Conservation (phyloP, 2,888 invertebrate genomes). For the Choreutis nemorana region DNA sequence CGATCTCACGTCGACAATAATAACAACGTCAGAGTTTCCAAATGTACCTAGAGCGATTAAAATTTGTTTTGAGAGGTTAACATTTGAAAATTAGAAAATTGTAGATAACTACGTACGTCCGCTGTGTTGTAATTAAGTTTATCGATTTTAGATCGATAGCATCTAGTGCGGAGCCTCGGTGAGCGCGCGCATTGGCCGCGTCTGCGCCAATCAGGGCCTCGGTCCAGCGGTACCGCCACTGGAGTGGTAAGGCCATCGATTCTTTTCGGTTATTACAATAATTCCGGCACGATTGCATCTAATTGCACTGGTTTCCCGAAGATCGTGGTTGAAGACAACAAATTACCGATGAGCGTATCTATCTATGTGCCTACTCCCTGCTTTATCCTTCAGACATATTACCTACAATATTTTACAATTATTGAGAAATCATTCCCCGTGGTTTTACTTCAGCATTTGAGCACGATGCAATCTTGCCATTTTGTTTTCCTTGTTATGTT, state of each 20-base stretch:
- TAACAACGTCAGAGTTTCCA: slow-evolving; percentile 27
- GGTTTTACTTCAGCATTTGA: too few relatives aligned
- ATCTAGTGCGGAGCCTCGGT: slow-evolving; percentile 33
- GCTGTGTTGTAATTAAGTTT: slow-evolving; percentile 49
- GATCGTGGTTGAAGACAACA: slow-evolving; percentile 38
- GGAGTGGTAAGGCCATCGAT: slow-evolving; percentile 50
- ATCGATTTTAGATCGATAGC: slow-evolving; percentile 50
- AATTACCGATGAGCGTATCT: slow-evolving; percentile 40
- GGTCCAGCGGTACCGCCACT: slow-evolving; percentile 25
- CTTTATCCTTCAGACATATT: too few relatives aligned
- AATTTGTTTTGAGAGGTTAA: slow-evolving; percentile 31
- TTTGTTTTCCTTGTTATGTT: too few relatives aligned
- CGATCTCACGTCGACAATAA: slow-evolving; percentile 32
- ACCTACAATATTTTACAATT: slow-evolving; percentile 24
- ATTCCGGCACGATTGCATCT: slow-evolving; percentile 58
- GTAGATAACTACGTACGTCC: slow-evolving; percentile 41
- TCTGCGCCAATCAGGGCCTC: slow-evolving; percentile 52
- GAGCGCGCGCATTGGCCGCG: slow-evolving; percentile 56
- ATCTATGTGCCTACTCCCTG: too few relatives aligned
- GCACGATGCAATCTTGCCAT: too few relatives aligned
- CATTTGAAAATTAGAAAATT: slow-evolving; percentile 45
- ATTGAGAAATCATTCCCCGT: slow-evolving; percentile 32
- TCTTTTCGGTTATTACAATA: slow-evolving; percentile 65
- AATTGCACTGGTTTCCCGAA: slow-evolving; percentile 57
- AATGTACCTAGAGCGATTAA: slow-evolving; percentile 19